Conservation (phyloP, 2,888 invertebrate genomes). For the Sthenelais limicola region DNA sequence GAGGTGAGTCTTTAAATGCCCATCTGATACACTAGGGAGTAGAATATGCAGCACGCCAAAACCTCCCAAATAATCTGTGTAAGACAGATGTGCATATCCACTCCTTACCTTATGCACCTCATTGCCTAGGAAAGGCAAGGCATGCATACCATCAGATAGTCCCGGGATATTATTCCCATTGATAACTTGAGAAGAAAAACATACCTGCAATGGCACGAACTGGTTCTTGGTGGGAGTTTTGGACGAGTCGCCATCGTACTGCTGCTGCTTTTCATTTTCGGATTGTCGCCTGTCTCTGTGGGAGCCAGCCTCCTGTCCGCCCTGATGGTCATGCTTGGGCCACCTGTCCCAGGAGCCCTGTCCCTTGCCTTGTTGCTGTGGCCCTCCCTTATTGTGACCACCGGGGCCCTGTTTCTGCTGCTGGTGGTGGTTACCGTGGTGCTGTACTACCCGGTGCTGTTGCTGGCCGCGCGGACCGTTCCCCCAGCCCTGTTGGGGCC, state of each 20-base stretch:
- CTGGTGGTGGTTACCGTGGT: slow-evolving; percentile 21
- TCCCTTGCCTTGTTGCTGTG: slow-evolving; percentile 1
- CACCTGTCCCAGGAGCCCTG: slow-evolving; percentile 25
- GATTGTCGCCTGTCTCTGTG: not conserved
- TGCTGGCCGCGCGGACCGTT: slow-evolving; percentile 14
- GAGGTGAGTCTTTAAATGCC: no score
- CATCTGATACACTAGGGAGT: no score
- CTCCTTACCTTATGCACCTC: not conserved
- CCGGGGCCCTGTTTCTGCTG: slow-evolving; percentile 17
- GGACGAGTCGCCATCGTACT: not conserved
- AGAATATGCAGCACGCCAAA: no score
- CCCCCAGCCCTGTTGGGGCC: slow-evolving; percentile 18
- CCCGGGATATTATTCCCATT: no score
- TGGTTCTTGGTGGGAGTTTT: slow-evolving; percentile 40
- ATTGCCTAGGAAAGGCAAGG: not conserved
- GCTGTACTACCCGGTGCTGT: slow-evolving; percentile 21
- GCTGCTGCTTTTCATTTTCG: not conserved
- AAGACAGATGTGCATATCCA: no score
- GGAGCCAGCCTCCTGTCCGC: slow-evolving; percentile 6
- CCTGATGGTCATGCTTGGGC: not conserved
- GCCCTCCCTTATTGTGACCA: slow-evolving; percentile 12
- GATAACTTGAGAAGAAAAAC: not conserved
- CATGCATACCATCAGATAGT: not conserved
- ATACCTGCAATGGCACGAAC: slow-evolving; percentile 43
- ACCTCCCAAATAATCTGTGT: no score